These are phyloP conservation scores for Strigamia maritima DNA, from an alignment of 2,888 invertebrate species.

Conservation along the genomic window DNA sequence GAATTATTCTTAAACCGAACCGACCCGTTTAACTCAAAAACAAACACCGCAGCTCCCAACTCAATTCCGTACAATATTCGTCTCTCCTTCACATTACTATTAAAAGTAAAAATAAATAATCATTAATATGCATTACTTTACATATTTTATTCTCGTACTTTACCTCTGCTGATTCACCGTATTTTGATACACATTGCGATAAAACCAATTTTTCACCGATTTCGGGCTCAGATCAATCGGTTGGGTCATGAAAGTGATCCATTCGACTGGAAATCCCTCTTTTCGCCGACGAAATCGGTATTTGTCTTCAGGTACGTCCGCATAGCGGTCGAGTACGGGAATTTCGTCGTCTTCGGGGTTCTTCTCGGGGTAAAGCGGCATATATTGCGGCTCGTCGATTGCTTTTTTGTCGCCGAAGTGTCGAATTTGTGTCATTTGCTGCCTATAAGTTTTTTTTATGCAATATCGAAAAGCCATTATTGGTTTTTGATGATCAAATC, in stretches of 20 bases:
- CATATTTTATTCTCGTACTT: neutral
- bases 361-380: neutral
- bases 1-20: neutral
- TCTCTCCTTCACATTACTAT: neutral
- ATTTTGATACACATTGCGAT: neutral
- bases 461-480: too few species aligned
- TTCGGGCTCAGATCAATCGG: neutral
- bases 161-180: neutral
- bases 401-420: neutral
- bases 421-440: neutral
- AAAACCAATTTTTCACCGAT: neutral
- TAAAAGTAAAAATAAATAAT: neutral
- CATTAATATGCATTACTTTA: neutral
- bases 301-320: neutral
- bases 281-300: neutral
- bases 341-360: neutral
- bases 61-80: neutral
- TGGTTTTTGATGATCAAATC: too few species aligned
- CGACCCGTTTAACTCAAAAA: neutral
- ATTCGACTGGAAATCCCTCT: neutral
- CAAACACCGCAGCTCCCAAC: neutral
- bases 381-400: neutral
- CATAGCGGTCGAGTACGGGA: neutral
- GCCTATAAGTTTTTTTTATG: neutral
- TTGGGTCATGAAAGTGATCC: neutral